Evolutionary conservation across 2,888 invertebrate species (phyloP).

Genomic region (Heliconius cydno): DNA sequence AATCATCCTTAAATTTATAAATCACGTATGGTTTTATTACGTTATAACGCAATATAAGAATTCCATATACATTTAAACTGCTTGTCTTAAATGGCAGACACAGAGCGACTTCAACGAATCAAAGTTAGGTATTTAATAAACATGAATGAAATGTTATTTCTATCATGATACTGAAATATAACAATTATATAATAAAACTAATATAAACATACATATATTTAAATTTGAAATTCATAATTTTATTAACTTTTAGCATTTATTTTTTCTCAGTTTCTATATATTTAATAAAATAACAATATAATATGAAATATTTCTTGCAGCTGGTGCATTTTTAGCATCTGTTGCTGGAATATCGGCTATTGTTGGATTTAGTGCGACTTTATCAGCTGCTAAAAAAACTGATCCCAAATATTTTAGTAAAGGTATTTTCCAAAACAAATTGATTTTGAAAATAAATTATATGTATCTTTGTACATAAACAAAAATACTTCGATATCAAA

Average conservation of each 20-base stretch:
- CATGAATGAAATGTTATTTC: not conserved
- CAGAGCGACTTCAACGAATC: conserved; percentile 72
- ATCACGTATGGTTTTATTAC: not conserved
- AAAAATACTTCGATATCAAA: too few species aligned
- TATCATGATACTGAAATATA: too few species aligned
- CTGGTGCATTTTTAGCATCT: conserved; percentile 87
- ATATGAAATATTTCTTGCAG: conserved; percentile 68
- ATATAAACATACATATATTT: too few species aligned
- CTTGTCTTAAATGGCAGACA: conserved; percentile 57
- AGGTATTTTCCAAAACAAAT: conserved; percentile 63
- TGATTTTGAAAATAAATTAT: too few species aligned
- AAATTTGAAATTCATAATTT: too few species aligned
- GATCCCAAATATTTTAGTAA: conserved; percentile 92
- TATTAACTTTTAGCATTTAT: too few species aligned
- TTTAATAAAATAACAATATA: not conserved
- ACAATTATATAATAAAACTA: too few species aligned
- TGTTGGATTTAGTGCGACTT: conserved; percentile 91
- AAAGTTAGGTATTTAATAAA: conserved; percentile 61
- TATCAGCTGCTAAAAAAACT: conserved; percentile 89
- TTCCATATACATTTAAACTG: too few species aligned
- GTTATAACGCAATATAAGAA: not conserved
- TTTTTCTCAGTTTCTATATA: not conserved
- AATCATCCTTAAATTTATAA: not conserved
- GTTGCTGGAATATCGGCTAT: conserved; percentile 91
- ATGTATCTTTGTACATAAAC: too few species aligned